These are phyloP conservation scores for Pemphigus obesinymphae DNA, from an alignment of 1,140 invertebrate genomes.

Conservation along the genomic window DNA sequence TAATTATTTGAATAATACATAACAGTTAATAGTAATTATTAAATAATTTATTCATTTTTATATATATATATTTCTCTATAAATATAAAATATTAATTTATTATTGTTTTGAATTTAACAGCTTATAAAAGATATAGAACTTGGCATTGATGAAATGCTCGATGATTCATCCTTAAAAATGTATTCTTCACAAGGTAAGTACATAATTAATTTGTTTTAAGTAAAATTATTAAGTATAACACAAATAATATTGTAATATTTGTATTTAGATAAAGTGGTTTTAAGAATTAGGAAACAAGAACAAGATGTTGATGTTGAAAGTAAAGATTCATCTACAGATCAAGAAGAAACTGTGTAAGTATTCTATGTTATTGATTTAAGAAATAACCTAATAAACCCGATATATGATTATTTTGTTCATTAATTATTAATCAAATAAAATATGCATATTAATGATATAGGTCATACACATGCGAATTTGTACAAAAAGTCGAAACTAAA, in stretches of 20 bases:
- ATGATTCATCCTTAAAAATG: not conserved
- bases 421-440: not conserved
- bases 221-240: not conserved
- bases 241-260: not conserved
- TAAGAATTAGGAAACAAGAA: conserved; percentile 24
- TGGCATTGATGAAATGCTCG: conserved; percentile 1
- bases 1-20: no score
- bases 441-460: not conserved
- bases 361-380: not conserved
- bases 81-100: no score
- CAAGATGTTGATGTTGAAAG: not conserved
- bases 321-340: not conserved
- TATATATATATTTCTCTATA: no score
- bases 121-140: not conserved
- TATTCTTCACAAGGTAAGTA: conserved; percentile 23
- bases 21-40: no score
- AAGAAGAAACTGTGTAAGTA: conserved; percentile 15
- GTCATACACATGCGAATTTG: conserved; percentile 26
- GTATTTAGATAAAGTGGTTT: conserved; percentile 31
- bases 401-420: not conserved
- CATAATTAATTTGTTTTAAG: not conserved
- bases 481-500: conserved; percentile 14
- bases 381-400: not conserved
- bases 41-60: no score
- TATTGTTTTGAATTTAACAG: no score